Evolutionary conservation across 2,888 invertebrate species (phyloP), one percentile per base, ranked within the genome.

Genomic region (Salticus scenicus): DNA sequence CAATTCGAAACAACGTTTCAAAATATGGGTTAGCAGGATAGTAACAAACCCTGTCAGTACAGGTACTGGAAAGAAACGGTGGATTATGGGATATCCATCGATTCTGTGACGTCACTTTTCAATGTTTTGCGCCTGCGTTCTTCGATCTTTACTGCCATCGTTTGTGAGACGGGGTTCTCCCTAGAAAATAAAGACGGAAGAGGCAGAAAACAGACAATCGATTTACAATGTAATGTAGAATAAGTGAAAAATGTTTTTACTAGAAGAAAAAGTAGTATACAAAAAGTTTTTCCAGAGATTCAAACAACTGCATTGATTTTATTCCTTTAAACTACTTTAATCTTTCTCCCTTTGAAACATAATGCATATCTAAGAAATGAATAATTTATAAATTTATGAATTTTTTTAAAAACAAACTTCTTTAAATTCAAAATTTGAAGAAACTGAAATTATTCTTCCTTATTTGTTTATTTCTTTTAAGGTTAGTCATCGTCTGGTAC

Each of bases 101-200:
- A 84, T 84, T 73, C 67, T 8, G 41, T 84, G 83, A 84, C 83
- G 51, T 84, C 83, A 84, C 51, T 47, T 7, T 63, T 30, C 20
- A 20, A 27, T 14, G 2, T 17, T 24, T 12, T 33, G 72, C 76
- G 72, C 73, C 64, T 75, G 73, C 72, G 75, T 37, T 7, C 31
- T 74, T 74, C 70, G 81, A 70, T 67, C 79, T 63, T 14, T 7
- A 31, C 10, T 31, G 30, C 57, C 47, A 42, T 77, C 67, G 20
- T 57, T 69, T 37, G 27, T 51, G 24, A 57, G 70, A 69, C 28
- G 41, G 51, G 47, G 71, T 57, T 57, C 24, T 57, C 57, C 57
- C 57, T 57, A 24, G 57, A 57, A 57, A 37, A 37, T 37, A 37
- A 37, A 37, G 24, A 24, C 7, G 33, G 33, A 20, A 33, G 20